These are phyloP conservation scores for Drosophila meridionalis DNA, from an alignment of 2,888 invertebrate genomes.

Conservation along the genomic window DNA sequence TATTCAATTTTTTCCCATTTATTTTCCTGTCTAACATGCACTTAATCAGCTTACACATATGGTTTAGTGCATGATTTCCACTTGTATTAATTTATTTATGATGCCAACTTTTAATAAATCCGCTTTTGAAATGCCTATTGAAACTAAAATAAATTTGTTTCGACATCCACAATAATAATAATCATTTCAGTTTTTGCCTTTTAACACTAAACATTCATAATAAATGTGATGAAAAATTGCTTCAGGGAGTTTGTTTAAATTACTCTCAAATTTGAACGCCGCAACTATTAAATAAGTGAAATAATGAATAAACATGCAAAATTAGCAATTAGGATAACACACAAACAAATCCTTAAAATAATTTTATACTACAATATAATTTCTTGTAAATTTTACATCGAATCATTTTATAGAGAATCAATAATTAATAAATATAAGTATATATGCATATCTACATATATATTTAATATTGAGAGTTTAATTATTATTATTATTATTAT, in stretches of 20 bases:
- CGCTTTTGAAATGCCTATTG: not conserved
- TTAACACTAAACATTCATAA: conserved; percentile 3
- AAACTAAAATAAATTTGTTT: not conserved
- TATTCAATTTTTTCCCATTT: not conserved
- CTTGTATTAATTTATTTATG: too few species aligned
- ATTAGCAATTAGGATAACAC: too few species aligned
- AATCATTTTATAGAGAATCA: too few species aligned
- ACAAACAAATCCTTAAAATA: too few species aligned
- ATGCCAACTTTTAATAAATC: not conserved
- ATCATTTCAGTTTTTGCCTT: not conserved
- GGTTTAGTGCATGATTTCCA: not conserved
- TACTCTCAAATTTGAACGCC: not conserved
- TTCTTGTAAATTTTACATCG: too few species aligned
- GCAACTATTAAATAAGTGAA: not conserved
- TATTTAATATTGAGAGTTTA: too few species aligned
- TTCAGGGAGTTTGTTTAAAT: not conserved
- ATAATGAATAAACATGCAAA: not conserved
- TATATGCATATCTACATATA: too few species aligned
- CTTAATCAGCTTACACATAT: not conserved
- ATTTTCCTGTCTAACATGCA: not conserved
- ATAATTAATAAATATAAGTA: too few species aligned
- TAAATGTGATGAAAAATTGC: conserved; percentile 10
- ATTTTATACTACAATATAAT: too few species aligned
- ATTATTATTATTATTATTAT: too few species aligned
- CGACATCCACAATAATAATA: not conserved